Percentiles rank a stretch among this genome's conserved stretches.
These are phyloP conservation scores for Aptenodytes patagonicus DNA, from an alignment of 2,113 vertebrate genomes.

Conservation along the genomic window DNA sequence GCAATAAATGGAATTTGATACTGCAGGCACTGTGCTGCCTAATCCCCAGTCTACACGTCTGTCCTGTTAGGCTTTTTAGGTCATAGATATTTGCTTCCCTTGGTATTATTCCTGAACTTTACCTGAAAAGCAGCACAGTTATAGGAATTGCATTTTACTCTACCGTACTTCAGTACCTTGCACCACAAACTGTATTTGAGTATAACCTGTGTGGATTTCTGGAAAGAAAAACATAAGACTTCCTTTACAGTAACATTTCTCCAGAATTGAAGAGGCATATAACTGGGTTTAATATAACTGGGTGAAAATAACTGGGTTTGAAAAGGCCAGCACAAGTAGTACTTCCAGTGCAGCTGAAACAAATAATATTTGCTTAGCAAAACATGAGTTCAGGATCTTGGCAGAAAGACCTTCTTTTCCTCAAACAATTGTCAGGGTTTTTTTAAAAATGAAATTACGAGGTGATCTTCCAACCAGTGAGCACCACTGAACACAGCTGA, in stretches of 20 bases:
- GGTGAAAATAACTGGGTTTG: neutral
- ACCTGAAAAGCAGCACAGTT: neutral
- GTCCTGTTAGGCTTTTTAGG: neutral
- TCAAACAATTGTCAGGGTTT: neutral
- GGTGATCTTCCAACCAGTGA: neutral
- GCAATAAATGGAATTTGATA: conserved; percentile 10
- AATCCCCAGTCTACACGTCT: neutral
- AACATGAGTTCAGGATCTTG: neutral
- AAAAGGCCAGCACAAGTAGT: neutral
- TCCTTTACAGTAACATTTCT: neutral
- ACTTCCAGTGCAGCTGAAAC: neutral
- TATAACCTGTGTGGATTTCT: neutral
- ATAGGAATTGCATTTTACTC: neutral
- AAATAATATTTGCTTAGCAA: conserved; percentile 41
- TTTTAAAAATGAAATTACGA: neutral
- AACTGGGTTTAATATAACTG: neutral
- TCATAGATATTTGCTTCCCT: neutral
- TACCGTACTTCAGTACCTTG: neutral
- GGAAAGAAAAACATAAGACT: neutral
- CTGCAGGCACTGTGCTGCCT: neutral
- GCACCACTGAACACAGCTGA: neutral
- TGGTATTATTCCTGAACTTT: neutral
- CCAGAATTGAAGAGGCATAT: neutral
- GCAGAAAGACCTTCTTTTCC: neutral
- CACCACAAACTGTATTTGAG: neutral